Conservation (phyloP, 2,113 vertebrate genomes). For the Perca fluviatilis region DNA sequence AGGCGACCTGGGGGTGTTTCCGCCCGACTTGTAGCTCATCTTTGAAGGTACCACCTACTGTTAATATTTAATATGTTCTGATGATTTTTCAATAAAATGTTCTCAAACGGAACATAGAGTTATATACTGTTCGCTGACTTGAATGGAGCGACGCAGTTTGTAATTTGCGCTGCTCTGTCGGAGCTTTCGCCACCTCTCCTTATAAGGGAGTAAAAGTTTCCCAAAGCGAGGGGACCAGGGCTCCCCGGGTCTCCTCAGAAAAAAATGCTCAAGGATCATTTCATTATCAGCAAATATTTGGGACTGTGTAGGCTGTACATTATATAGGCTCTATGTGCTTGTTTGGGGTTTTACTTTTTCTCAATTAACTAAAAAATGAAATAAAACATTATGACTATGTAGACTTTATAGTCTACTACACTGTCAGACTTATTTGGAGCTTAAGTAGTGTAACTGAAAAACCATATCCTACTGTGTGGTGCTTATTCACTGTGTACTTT, state of each 20-base stretch:
- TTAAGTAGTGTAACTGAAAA: background rate
- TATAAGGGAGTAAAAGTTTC: conserved; percentile 73
- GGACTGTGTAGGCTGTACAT: no score
- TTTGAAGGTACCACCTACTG: background rate
- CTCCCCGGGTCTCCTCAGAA: background rate
- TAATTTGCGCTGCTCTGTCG: background rate
- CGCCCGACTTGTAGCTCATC: background rate
- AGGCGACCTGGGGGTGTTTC: background rate
- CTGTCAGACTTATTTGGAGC: background rate
- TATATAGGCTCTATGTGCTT: background rate
- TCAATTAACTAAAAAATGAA: background rate
- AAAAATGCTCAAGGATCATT: background rate
- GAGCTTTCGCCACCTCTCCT: conserved; percentile 48
- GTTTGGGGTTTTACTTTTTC: background rate
- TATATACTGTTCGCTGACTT: background rate
- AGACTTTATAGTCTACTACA: background rate
- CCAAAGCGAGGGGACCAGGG: background rate
- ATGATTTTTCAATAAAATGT: background rate
- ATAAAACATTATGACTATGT: background rate
- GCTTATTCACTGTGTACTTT: background rate
- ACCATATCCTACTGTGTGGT: background rate
- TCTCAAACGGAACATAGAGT: background rate
- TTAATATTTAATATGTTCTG: no score
- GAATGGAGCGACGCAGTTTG: background rate
- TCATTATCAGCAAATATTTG: background rate